These are phyloP conservation scores for Cynopterus sphinx DNA, from an alignment of 2,797 vertebrate species.

Conservation along the genomic window DNA sequence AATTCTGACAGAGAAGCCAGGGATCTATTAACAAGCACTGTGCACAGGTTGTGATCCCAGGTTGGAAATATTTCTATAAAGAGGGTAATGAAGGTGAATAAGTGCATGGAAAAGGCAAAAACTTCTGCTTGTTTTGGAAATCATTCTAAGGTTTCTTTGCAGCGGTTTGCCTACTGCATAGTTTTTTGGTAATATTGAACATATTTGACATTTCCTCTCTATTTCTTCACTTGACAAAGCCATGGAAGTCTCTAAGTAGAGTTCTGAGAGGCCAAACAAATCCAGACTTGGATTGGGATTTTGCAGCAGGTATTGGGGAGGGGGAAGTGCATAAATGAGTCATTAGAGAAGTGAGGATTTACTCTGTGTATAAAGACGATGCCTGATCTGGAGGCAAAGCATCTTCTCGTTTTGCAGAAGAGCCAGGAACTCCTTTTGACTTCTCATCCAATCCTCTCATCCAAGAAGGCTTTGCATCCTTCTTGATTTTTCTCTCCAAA, in stretches of 20 bases:
- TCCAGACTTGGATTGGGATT: neutral
- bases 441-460: neutral
- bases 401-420: neutral
- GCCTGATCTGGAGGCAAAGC: neutral
- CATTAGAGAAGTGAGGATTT: neutral
- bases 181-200: neutral
- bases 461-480: neutral
- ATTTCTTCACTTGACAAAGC: neutral
- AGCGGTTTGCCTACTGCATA: neutral
- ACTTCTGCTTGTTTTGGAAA: neutral
- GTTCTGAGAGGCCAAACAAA: neutral
- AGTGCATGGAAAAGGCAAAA: neutral
- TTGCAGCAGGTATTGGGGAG: neutral
- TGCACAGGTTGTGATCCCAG: accelerated
- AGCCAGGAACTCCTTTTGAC: neutral
- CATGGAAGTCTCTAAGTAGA: neutral
- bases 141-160: neutral
- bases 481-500: neutral
- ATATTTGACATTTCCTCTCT: neutral
- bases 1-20: neutral
- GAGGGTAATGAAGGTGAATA: neutral
- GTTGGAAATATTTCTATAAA: neutral
- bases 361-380: neutral
- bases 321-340: neutral
- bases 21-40: neutral